These are phyloP conservation scores for Sebastes variabilis DNA, from an alignment of 2,797 vertebrate genomes.

Conservation along the genomic window DNA sequence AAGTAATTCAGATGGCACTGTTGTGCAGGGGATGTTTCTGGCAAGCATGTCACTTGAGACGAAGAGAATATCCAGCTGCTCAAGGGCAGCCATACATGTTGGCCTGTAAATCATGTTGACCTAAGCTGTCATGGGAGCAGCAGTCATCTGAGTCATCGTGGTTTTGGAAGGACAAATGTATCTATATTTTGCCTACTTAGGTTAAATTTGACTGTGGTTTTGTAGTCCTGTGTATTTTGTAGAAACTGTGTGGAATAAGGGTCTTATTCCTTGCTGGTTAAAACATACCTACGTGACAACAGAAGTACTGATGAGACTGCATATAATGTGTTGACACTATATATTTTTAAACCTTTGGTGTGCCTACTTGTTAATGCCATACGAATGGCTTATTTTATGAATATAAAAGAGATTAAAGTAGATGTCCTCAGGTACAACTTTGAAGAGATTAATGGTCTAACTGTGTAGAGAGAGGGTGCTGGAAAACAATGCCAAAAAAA, in stretches of 20 bases:
- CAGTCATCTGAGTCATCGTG: slow-evolving; percentile 60
- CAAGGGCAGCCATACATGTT: slow-evolving; percentile 68
- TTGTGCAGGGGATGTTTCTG: slow-evolving; percentile 10
- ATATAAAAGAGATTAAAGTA: slow-evolving; percentile 5
- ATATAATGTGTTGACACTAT: not conserved
- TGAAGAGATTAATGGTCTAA: slow-evolving; percentile 11
- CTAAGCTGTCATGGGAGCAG: slow-evolving; percentile 59
- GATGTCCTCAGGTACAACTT: slow-evolving; percentile 1
- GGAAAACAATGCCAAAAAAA: slow-evolving; percentile 1
- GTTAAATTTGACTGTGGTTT: slow-evolving; percentile 44
- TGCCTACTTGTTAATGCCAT: not conserved
- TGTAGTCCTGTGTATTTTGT: slow-evolving; percentile 40
- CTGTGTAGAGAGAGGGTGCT: slow-evolving; percentile 11
- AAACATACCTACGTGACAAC: not conserved
- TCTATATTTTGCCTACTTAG: slow-evolving; percentile 57
- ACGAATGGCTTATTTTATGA: slow-evolving; percentile 2
- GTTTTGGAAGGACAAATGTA: slow-evolving; percentile 59
- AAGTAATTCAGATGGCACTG: slow-evolving; percentile 9
- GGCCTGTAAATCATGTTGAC: slow-evolving; percentile 71
- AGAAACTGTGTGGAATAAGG: slow-evolving; percentile 3
- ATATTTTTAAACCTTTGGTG: not conserved
- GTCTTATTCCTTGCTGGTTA: slow-evolving; percentile 1
- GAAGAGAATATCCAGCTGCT: slow-evolving; percentile 32
- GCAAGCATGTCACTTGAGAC: slow-evolving; percentile 27
- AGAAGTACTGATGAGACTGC: slow-evolving; percentile 11